Conservation (phyloP, 2,113 vertebrate species). For the Thryonomys swinderianus region DNA sequence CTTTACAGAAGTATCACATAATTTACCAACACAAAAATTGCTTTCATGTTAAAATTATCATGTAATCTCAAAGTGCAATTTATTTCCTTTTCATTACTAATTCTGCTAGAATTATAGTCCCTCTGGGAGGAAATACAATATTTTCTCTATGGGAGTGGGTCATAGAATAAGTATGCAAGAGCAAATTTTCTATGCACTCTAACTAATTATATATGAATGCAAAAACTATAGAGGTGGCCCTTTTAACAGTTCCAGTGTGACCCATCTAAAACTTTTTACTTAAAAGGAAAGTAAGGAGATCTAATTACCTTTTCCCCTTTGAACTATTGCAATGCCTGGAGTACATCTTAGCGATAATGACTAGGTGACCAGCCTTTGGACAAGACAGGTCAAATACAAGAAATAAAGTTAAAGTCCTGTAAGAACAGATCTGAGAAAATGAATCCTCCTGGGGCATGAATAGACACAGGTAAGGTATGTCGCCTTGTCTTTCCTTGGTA, state of each 20-base stretch:
- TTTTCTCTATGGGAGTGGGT: constrained; percentile 41
- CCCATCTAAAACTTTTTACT: constrained; percentile 29
- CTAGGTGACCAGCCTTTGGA: not conserved
- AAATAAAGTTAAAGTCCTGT: not conserved
- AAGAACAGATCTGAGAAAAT: not conserved
- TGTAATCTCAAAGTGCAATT: not conserved
- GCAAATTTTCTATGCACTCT: constrained; percentile 62
- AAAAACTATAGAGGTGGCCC: not conserved
- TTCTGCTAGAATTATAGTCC: constrained; percentile 21
- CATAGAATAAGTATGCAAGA: constrained; percentile 26
- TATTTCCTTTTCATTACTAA: constrained; percentile 32
- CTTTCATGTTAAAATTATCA: not conserved
- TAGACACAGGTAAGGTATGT: not conserved
- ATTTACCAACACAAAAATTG: constrained; percentile 6
- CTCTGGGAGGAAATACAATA: not conserved
- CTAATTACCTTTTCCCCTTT: constrained; percentile 23
- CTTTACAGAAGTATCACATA: not conserved
- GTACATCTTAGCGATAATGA: not conserved
- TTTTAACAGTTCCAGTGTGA: constrained; percentile 31
- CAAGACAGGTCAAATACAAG: not conserved
- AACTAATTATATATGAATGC: constrained; percentile 28
- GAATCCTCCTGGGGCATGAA: not conserved
- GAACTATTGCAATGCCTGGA: not conserved
- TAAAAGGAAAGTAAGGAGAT: not conserved
- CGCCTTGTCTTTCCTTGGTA: not conserved